Evolutionary conservation across 2,113 vertebrate genomes (phyloP), one percentile per base, ranked within the genome.

Genomic region (Bufo bufo): DNA sequence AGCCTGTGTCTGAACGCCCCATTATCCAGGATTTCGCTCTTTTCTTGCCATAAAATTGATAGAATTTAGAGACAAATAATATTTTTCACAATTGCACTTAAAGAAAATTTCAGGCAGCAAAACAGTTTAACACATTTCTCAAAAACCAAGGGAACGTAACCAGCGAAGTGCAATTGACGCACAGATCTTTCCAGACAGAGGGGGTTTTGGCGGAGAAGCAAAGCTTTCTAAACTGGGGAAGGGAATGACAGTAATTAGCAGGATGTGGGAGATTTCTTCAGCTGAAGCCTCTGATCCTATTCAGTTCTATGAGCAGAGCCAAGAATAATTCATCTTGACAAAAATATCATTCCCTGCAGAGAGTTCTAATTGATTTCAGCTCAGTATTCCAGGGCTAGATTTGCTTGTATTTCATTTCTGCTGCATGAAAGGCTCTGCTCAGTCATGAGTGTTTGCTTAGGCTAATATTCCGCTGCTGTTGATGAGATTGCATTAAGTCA

Each of bases 201-300:
- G 3, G 3, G 54, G 10, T 65, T 47, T n/a, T 65, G 59, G 59
- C 45, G 50, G 2, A 4, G 80, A 12, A 11, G 8, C 14, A 1
- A 63, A 63, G 14, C 59, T 43, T 50, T 65, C 9, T 63, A 47
- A 63, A 63, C 45, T 52, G 82, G 45, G 23, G 49, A 71, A 49
- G 45, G 82, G 13, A 71, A 66, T 52, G 79, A n/a, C 82, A 91
- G 47, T 23, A 87, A 85, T 33, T 1, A 89, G 74, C 23, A 86
- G 12, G 87, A 87, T 75, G 17, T 88, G 74, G 78, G 59, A 50
- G 81, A 90, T 59, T 50, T 63, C 47, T 89, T 56, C 86, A 90
- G 79, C 86, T 1, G 71, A n/a, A 52, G 85, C 17, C 10, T 63
- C 3, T 12, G 77, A 85, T 75, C 83, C 83, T 23, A 58, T 72